Evolutionary conservation across 1,140 invertebrate species (phyloP), one percentile per base, ranked within the genome.

Genomic region (Uloborus diversus): DNA sequence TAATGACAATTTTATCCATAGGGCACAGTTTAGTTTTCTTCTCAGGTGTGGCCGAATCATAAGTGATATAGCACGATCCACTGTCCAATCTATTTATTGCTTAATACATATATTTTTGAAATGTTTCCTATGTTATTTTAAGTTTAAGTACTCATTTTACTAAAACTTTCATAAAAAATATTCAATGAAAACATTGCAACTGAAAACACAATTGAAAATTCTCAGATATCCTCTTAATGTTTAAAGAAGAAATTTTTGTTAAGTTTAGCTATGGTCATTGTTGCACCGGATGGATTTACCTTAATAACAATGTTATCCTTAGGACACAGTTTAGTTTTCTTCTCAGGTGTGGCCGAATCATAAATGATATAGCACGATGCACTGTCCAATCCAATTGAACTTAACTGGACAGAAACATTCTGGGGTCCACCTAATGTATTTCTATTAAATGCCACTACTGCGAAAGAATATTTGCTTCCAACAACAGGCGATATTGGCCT

Each of bases 271-370:
- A 69, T 17, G 3, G 83, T 53, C 82, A 83, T 83, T 49, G 68
- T 59, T 17, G 81, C 84, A 79, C 94, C 94, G 85, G 95, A 95
- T 82, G 96, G 96, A 88, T 97, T 96, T 2, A 98, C 94, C 89
- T 94, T 93, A 28, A 96, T 93, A 88, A 94, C 95, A 83, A 98
- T 94, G 85, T 93, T 93, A n/a, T 95, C 95, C 85, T 93, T 91
- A 0, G 94, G 93, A 27, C 91, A 92, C 42, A 96, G 87, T 65
- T 94, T 90, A 47, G 94, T 94, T 84, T 85, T 81, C 28, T 94
- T 94, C 84, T 94, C 91, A 1, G 94, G 92, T 86, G 94, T 93
- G 85, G 95, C 96, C 25, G 96, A 86, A 86, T 96, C 95, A 87
- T 94, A 93, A 51, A 96, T 92, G 87, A 90, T 89, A 85, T 97